Conservation (phyloP, 2,113 vertebrate species). For the Cottus gobio region DNA sequence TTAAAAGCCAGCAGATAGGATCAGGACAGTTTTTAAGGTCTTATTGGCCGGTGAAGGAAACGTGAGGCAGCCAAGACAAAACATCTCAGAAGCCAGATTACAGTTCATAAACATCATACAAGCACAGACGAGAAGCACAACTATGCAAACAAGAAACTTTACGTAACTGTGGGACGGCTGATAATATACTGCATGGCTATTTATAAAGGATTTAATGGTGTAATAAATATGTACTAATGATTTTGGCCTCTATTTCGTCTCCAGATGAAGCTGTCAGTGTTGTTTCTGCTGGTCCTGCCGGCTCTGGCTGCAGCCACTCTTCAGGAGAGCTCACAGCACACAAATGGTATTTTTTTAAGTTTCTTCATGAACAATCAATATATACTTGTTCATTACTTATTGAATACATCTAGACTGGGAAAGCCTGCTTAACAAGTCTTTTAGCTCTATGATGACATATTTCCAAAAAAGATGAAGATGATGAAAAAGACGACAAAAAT, state of each 20-base stretch:
- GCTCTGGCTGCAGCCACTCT: neutral
- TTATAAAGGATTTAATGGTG: no score
- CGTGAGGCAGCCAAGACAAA: no score
- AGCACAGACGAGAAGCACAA: neutral
- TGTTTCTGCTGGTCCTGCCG: neutral
- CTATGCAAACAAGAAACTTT: neutral
- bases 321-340: neutral
- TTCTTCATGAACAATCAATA: neutral
- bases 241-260: neutral
- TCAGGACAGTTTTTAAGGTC: no score
- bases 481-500: no score
- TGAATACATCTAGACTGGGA: neutral
- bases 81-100: neutral
- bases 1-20: no score
- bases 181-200: no score
- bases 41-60: no score
- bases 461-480: neutral
- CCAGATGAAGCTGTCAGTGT: neutral
- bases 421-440: neutral
- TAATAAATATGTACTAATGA: neutral
- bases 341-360: neutral
- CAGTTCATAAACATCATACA: neutral
- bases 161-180: no score
- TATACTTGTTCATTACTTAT: neutral
- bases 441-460: neutral